Evolutionary conservation across 1,140 invertebrate species (phyloP).

Genomic region (Zaprionus davidi): DNA sequence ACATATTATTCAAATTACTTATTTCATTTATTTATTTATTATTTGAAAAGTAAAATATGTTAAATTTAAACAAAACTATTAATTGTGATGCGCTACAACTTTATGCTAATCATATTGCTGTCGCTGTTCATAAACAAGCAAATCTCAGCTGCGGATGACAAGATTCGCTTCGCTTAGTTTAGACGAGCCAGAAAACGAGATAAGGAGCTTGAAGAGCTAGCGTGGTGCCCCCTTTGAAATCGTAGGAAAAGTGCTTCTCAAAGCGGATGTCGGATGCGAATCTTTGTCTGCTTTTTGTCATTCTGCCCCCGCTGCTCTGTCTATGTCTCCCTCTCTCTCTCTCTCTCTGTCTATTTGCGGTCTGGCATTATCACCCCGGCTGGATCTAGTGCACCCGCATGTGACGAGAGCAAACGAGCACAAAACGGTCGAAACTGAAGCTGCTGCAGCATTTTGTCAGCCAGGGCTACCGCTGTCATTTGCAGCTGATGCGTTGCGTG

Average conservation of each 20-base stretch:
- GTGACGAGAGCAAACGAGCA: conserved; percentile 10
- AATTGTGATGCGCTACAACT: not conserved
- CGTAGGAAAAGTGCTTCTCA: not conserved
- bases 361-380: conserved; percentile 32
- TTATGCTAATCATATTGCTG: not conserved
- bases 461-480: conserved; percentile 34
- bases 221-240: not conserved
- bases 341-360: conserved; percentile 5
- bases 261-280: conserved; percentile 27
- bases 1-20: not conserved
- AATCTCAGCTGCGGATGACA: not conserved
- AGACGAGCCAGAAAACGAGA: not conserved
- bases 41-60: too few species aligned
- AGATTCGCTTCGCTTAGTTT: not conserved
- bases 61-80: not conserved
- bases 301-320: not conserved
- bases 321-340: not conserved
- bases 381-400: conserved; percentile 41
- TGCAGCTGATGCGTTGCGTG: conserved; percentile 18
- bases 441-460: conserved; percentile 33
- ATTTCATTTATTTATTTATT: not conserved
- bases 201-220: not conserved
- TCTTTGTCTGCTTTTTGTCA: conserved; percentile 30
- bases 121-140: not conserved
- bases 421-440: conserved; percentile 25